Evolutionary conservation across 2,113 vertebrate species (phyloP), one percentile per base, ranked within the genome.

Genomic region (Manacus vitellinus): DNA sequence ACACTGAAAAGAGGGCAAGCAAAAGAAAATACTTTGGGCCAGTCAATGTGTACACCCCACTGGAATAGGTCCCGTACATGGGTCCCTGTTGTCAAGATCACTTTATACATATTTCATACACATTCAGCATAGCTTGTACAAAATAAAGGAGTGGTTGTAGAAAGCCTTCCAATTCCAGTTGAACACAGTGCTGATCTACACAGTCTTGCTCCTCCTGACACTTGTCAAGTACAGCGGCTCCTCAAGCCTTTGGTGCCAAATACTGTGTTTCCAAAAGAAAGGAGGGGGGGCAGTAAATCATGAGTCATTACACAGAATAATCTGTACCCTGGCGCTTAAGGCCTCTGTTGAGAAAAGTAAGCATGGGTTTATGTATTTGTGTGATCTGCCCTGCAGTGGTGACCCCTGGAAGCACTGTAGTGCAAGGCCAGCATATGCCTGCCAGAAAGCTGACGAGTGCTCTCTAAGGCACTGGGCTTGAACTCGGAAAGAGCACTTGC

Each of bases 291-390:
- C 3, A 33, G 46, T 35, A 31, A 75, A 52, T 61, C 12, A 23
- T 62, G n/a, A 73, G 18, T 83, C n/a, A 44, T 92, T 65, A 33
- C 28, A 76, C 10, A 77, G 63, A 75, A 90, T 93, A 90, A 61
- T 75, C 44, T 68, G 65, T 70, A 88, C 82, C 58, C 75, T 81
- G 27, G 8, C 84, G 59, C 76, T 86, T 61, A 75, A 91, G 59
- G 23, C 39, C n/a, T 91, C 65, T 91, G 33, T 80, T 95, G 67
- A 91, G 88, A 55, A 89, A 92, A 92, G 37, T 12, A 55, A 95
- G 43, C 52, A 28, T 3, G 51, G 1, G 11, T 77, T 84, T 77
- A 43, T 84, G 79, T 59, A 23, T 94, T 91, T 92, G 47, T 30
- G 24, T 68, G 76, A 86, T 59, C 30, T 84, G 68, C 55, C 85